phyloP scores from a whole-genome alignment of 2,888 invertebrate species.

The Neria commutata region DNA sequence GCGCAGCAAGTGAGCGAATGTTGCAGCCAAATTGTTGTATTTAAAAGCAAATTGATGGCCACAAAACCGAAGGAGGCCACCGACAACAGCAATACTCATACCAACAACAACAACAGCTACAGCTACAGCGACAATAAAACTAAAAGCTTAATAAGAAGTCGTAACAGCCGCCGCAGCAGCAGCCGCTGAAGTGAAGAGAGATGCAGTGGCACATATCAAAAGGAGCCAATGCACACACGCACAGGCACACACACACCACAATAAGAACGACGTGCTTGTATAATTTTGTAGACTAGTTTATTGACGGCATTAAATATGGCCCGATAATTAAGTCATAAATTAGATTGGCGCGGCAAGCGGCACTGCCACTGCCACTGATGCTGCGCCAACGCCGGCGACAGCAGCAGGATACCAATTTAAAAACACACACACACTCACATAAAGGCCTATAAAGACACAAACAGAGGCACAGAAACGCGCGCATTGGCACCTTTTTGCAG shows the following conservation, averaged over 20 bases:
- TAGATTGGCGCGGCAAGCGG: conserved; percentile 46
- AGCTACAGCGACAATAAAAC: too few species aligned
- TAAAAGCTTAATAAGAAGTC: conserved; percentile 48
- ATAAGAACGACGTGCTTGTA: conserved; percentile 44
- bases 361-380: not conserved
- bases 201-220: not conserved
- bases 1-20: conserved; percentile 35
- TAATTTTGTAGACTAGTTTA: conserved; percentile 66
- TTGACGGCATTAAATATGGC: conserved; percentile 62
- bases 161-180: conserved; percentile 11
- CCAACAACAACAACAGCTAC: conserved; percentile 9
- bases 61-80: conserved; percentile 54
- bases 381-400: conserved; percentile 8
- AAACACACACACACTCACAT: not conserved
- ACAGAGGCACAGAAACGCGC: not conserved
- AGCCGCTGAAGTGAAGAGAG: not conserved
- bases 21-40: conserved; percentile 49
- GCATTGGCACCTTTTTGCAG: not conserved
- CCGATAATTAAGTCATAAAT: conserved; percentile 62
- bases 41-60: conserved; percentile 58
- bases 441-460: not conserved
- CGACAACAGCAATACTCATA: conserved; percentile 32
- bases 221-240: too few species aligned
- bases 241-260: conserved; percentile 18
- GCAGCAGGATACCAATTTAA: conserved; percentile 21